phyloP scores from a whole-genome alignment of 2,113 vertebrate genomes.

The Carlito syrichta region DNA sequence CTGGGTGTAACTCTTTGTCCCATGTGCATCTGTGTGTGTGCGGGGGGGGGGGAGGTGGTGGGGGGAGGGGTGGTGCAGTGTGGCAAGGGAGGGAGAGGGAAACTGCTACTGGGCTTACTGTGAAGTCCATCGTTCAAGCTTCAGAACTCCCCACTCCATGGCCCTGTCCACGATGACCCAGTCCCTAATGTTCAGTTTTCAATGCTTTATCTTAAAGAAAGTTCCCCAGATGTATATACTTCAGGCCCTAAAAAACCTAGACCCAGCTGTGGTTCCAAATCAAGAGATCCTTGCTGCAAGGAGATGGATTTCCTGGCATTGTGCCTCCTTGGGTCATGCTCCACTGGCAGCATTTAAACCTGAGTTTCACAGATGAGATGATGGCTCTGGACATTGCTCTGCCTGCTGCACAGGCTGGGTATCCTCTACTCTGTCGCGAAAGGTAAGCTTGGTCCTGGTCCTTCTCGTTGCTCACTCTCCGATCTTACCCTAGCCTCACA shows the following conservation, averaged over 20 bases:
- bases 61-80: too few relatives aligned
- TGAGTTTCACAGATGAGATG: too few relatives aligned
- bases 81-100: background rate
- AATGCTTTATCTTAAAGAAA: background rate
- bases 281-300: background rate
- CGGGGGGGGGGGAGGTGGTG: background rate
- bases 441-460: background rate
- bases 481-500: fast-evolving
- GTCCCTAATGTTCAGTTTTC: too few relatives aligned
- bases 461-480: background rate
- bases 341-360: background rate
- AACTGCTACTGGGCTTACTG: too few relatives aligned
- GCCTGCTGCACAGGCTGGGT: background rate
- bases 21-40: too few relatives aligned
- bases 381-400: fast-evolving
- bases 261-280: background rate
- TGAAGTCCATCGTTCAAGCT: fast-evolving
- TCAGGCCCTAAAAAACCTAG: background rate
- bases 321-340: fast-evolving
- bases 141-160: too few relatives aligned
- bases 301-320: fast-evolving
- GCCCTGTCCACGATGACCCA: too few relatives aligned
- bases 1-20: background rate
- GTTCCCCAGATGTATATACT: fast-evolving
- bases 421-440: background rate